These are phyloP conservation scores for Siniperca knerii DNA, from an alignment of 2,113 vertebrate genomes.

Conservation along the genomic window DNA sequence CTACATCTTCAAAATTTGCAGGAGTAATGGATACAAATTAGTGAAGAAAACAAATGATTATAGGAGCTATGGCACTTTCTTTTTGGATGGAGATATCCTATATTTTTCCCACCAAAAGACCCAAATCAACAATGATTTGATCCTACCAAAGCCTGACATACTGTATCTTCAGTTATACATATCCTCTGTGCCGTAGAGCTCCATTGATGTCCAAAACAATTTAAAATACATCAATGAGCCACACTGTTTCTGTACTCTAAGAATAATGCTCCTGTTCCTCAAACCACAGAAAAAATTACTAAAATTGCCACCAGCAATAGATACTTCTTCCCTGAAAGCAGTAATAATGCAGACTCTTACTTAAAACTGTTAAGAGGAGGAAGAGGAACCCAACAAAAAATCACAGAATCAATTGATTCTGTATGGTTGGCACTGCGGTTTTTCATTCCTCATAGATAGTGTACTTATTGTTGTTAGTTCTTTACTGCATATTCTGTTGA, in stretches of 20 bases:
- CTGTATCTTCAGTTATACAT: not conserved
- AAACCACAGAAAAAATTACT: no score
- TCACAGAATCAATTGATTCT: not conserved
- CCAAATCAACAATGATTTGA: not conserved
- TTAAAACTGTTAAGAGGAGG: not conserved
- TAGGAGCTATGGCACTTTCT: not conserved
- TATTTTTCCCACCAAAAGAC: not conserved
- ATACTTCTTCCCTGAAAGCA: not conserved
- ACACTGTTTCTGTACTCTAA: not conserved
- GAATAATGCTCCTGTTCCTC: no score
- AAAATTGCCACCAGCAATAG: no score
- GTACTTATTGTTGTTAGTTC: no score
- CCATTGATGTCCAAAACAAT: not conserved
- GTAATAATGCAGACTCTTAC: not conserved
- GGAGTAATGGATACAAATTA: not conserved
- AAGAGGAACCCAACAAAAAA: no score
- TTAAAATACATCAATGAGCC: not conserved
- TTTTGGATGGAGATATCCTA: not conserved
- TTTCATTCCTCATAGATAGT: no score
- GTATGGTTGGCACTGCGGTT: no score
- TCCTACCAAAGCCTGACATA: not conserved
- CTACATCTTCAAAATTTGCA: conserved; percentile 5
- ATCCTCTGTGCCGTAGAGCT: not conserved
- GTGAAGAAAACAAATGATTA: not conserved
- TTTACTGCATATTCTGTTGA: no score